Percentiles rank a stretch among this genome's conserved stretches.
Conservation (phyloP, 2,113 vertebrate genomes). For the Microtus pennsylvanicus region DNA sequence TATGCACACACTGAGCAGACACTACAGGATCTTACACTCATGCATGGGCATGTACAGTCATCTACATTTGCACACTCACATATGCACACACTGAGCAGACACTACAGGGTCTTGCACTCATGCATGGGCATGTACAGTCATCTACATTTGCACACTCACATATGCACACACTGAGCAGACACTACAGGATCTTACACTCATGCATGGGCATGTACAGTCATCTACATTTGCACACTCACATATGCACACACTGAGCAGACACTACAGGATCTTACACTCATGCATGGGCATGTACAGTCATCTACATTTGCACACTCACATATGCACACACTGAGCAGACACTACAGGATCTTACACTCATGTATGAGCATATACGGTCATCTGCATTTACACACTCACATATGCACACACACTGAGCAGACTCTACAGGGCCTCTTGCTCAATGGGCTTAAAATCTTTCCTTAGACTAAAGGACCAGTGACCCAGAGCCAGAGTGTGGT, state of each 20-base stretch:
- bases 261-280: neutral
- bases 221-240: neutral
- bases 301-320: neutral
- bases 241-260: neutral
- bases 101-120: neutral
- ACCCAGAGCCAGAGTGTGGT: rapidly evolving
- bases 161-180: neutral
- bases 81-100: neutral
- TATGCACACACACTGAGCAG: neutral
- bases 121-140: neutral
- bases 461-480: neutral
- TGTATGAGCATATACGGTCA: neutral
- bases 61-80: neutral
- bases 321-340: neutral
- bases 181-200: neutral
- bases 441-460: neutral
- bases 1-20: neutral
- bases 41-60: neutral
- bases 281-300: neutral
- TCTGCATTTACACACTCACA: neutral
- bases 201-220: neutral
- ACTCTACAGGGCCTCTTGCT: rapidly evolving
- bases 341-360: neutral
- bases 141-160: neutral
- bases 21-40: neutral